Base-by-base conservation (phyloP, 2,888 invertebrate genomes). In the Trichopria drosophilae region DNA sequence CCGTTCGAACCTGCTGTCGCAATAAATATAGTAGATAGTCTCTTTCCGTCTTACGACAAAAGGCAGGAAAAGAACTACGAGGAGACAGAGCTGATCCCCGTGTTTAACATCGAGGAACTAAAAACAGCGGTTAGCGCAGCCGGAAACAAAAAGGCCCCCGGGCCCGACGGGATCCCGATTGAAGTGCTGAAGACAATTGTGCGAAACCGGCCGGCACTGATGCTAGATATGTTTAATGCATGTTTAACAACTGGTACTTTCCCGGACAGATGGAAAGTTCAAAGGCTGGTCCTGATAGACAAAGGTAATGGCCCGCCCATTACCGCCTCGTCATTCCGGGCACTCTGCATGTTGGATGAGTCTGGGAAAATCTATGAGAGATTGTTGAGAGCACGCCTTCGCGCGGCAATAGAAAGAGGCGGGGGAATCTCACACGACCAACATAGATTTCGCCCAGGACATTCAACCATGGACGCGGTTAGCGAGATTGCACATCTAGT, bases 331-430 rank as follows among this genome's bases (percentile, higher is more conserved):
- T 39, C 54, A 26, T 59, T 40, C 37, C 49, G 51, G n/a, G 53
- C 49, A n/a, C 51, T 57, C 1, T 53, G 53, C 41, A 15, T 60
- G 29, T 20, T 48, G 1, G 35, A 47, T 22, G 29, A 29, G 1
- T 31, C 40, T 16, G 51, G 47, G 3, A 59, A 55, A 36, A 44
- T 60, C 10, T 39, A 47, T 2, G 58, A 61, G 41, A 58, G 52
- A 37, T n/a, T 61, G 37, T 34, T 62, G 36, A 51, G 48, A 46
- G 31, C 29, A 6, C 39, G 59, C 29, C 35, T 61, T 15, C 19
- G 34, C 2, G 18, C 9, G 13, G 47, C 54, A 13, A 37, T 60
- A 9, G 43, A 45, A n/a, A 39, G 29, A 2, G 44, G 35, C 24
- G 57, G 58, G n/a, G 53, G 52, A 6, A 50, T 57, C 6, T 59